A percentile compares a stretch with the other conserved stretches of the same genome.
These are phyloP conservation scores for Rynchops niger DNA, from an alignment of 2,113 vertebrate genomes.

Conservation along the genomic window DNA sequence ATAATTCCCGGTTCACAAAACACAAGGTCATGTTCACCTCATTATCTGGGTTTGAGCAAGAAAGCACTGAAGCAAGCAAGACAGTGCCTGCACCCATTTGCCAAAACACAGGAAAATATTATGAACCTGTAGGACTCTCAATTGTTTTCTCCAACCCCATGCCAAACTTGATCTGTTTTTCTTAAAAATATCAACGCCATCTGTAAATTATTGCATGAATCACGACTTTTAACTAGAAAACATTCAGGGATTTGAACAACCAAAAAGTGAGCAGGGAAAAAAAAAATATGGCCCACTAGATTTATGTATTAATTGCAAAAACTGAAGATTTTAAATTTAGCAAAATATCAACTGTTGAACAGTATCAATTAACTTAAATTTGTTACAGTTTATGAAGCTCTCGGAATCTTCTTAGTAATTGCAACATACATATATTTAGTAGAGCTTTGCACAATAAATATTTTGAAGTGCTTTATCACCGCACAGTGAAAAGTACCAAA, in stretches of 20 bases:
- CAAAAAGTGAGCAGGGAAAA: neutral
- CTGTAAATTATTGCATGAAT: neutral
- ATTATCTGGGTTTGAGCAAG: neutral
- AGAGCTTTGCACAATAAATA: neutral
- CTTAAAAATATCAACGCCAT: neutral
- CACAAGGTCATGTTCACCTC: neutral
- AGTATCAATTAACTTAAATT: neutral
- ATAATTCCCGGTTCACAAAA: neutral
- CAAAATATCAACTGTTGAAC: neutral
- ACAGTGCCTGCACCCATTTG: neutral
- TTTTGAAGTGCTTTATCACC: neutral
- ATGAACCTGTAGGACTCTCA: neutral
- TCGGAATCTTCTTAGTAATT: neutral
- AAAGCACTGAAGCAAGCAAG: neutral
- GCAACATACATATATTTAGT: neutral
- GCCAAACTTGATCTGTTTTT: fast-evolving
- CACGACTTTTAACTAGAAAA: neutral
- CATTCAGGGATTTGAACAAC: neutral
- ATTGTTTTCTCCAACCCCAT: neutral
- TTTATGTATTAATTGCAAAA: neutral
- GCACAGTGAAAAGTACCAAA: neutral
- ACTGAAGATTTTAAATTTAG: neutral
- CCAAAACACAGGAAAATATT: neutral
- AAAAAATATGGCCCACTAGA: neutral
- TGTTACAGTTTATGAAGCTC: neutral